Percentiles rank a stretch among this genome's conserved stretches.
Evolutionary conservation across 2,113 vertebrate genomes (phyloP).

Genomic region (Cyanocitta stelleri): DNA sequence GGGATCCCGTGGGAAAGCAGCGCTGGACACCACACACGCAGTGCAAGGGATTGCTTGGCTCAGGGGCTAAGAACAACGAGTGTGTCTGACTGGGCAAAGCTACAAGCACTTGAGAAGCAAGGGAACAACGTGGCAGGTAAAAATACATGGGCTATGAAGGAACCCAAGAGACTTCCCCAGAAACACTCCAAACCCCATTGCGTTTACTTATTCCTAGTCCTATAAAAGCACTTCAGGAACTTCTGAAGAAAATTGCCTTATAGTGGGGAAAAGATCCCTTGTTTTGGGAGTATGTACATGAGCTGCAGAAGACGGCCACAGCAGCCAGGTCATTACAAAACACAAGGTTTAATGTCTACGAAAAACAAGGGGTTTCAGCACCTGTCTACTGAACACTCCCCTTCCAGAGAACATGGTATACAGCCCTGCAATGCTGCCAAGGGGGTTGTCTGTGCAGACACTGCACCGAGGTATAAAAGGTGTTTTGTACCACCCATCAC

Average conservation of each 20-base stretch:
- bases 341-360: accelerated
- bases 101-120: accelerated
- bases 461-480: accelerated
- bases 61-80: not conserved
- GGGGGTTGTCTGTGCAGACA: accelerated
- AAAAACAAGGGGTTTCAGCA: not conserved
- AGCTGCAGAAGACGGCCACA: not conserved
- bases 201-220: not conserved
- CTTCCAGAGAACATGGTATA: accelerated
- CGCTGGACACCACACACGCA: accelerated
- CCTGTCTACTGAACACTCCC: accelerated
- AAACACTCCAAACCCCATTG: not conserved
- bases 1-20: accelerated
- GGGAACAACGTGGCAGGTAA: not conserved
- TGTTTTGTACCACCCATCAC: accelerated
- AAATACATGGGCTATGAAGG: accelerated
- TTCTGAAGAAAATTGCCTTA: not conserved
- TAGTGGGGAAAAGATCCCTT: accelerated
- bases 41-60: not conserved
- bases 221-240: not conserved
- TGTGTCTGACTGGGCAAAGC: not conserved
- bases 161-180: not conserved
- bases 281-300: accelerated
- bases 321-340: not conserved
- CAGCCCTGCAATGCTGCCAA: not conserved